These are phyloP conservation scores for Hydra vulgaris DNA, from an alignment of 30 jellyfish, hydroid and myxozoan genomes.

Conservation along the genomic window DNA sequence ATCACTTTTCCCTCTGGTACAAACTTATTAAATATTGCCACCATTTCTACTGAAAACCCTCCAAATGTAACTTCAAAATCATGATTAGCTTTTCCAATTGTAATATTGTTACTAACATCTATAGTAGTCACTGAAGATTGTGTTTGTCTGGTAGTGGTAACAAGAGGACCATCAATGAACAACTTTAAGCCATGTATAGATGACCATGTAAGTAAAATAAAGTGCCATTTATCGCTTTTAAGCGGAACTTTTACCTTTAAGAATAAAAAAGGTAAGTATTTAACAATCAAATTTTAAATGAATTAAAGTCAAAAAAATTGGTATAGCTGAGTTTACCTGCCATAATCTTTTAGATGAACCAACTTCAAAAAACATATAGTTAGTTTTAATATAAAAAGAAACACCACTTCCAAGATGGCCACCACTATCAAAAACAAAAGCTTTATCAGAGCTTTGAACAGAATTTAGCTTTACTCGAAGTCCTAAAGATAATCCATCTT, in stretches of 20 bases:
- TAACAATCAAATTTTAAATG: no score
- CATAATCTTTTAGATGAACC: slow-evolving; percentile 53
- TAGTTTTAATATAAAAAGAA: slow-evolving; percentile 33
- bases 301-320: no score
- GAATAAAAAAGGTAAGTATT: neutral
- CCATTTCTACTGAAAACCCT: slow-evolving; percentile 48
- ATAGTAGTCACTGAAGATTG: neutral
- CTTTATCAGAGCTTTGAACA: slow-evolving; percentile 18
- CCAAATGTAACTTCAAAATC: slow-evolving; percentile 38
- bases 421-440: slow-evolving; percentile 69
- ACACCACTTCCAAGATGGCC: slow-evolving; percentile 76
- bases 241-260: slow-evolving; percentile 42
- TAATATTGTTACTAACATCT: slow-evolving; percentile 38
- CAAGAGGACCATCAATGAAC: slow-evolving; percentile 70
- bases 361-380: slow-evolving; percentile 36
- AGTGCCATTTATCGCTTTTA: slow-evolving; percentile 49
- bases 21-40: slow-evolving; percentile 61
- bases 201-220: slow-evolving; percentile 71
- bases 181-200: slow-evolving; percentile 36
- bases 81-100: slow-evolving; percentile 54
- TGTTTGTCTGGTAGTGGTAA: neutral
- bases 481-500: slow-evolving; percentile 63
- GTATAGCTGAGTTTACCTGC: slow-evolving; percentile 40
- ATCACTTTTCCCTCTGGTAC: slow-evolving; percentile 67
- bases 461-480: slow-evolving; percentile 36